Base-by-base conservation (phyloP, 2,888 invertebrate species). In the Drosophila suboccidentalis region DNA sequence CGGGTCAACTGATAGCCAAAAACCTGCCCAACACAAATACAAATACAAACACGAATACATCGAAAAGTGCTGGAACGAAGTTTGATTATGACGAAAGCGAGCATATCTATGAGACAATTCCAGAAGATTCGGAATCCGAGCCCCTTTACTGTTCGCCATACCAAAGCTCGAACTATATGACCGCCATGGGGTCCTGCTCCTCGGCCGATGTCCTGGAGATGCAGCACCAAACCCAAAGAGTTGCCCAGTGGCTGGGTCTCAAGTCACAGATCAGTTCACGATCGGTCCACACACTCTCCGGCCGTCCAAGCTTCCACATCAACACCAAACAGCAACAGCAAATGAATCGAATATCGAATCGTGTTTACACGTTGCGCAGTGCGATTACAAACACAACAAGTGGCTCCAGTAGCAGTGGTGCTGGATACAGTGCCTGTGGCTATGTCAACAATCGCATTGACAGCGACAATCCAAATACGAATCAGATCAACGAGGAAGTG, bases 81-180 rank as follows among this genome's bases (percentile, higher is more conserved):
- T 73, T 77, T 65, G 82, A 75, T n/a, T 93, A 93, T 65, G 94
- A 93, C 72, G 94, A 95, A 71, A 94, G 93, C 13, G 95, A 95
- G 75, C 95, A 95, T 85, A 95, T 95, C 61, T 95, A 95, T 83
- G 95, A 95, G 90, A 95, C 95, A 3, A 95, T 95, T 79, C 95
- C 95, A 1, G 95, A 95, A 78, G 94, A 95, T 84, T 94, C 94
- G 1, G 94, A 94, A 78, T 88, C 93, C 2, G 95, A 95, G 78
- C 95, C 95, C 1, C 93, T 95, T 53, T 95, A 95, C 81, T 95
- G 95, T 47, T 94, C 94, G 38, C 95, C 95, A 1, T 95, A 95
- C 87, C 95, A 95, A 80, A 92, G 89, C 59, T 89, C 90, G 4
- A 81, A 81, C 38, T 90, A 87, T 65, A 85, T 91, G 67, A 85